Evolutionary conservation across 2,888 invertebrate species (phyloP).

Genomic region (Drosophila testacea): DNA sequence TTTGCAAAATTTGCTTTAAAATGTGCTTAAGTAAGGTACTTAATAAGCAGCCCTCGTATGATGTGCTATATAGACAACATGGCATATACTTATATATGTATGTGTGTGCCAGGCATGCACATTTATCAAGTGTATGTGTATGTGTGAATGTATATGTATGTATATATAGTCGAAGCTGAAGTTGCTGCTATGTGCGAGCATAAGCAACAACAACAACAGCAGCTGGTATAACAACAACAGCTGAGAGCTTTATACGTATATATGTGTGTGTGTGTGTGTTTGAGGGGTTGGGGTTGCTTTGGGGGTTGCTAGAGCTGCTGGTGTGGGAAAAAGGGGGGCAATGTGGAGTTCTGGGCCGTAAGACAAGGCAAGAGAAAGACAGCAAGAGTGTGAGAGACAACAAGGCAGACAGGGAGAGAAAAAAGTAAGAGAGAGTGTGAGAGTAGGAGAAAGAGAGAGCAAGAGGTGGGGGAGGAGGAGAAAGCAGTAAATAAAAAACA

Average conservation of each 20-base stretch:
- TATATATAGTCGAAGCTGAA: constrained; percentile 51
- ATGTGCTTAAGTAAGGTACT: neutral
- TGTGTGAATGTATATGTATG: constrained; percentile 17
- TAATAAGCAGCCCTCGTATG: constrained; percentile 47
- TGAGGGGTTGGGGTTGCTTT: constrained; percentile 40
- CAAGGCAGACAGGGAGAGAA: constrained; percentile 9
- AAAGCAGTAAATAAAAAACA: constrained; percentile 70
- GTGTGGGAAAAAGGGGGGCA: constrained; percentile 7
- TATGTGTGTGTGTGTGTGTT: constrained; percentile 11
- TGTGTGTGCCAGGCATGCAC: constrained; percentile 60
- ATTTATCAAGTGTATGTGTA: constrained; percentile 70
- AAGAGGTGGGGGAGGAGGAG: neutral
- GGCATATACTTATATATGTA: constrained; percentile 34
- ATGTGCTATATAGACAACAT: constrained; percentile 60
- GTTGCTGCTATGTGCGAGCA: constrained; percentile 53
- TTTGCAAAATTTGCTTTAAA: neutral
- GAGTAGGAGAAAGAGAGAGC: constrained; percentile 1
- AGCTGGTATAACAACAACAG: constrained; percentile 33
- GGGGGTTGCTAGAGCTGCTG: constrained; percentile 40
- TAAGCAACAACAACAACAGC: constrained; percentile 27
- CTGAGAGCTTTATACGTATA: constrained; percentile 21
- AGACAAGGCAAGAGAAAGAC: constrained; percentile 23
- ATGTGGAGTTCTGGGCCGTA: constrained; percentile 38
- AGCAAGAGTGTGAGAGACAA: neutral
- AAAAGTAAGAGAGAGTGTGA: neutral